A percentile compares a stretch with the other conserved stretches of the same genome.
Evolutionary conservation across 1,140 invertebrate genomes (phyloP).

Genomic region (Oryctes rhinoceros): DNA sequence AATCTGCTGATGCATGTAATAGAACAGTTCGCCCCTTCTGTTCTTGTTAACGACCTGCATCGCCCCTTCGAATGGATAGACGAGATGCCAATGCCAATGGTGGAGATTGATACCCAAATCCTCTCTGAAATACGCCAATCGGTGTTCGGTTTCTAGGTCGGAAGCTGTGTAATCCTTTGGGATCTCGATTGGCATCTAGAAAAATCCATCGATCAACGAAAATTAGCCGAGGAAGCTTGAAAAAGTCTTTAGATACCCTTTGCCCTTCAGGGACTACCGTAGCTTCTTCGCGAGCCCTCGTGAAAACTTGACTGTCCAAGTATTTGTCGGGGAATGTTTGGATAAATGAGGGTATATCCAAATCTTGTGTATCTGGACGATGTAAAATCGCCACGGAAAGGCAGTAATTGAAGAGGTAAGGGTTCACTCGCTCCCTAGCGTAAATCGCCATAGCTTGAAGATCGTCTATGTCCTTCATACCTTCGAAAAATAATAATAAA

Average conservation of each 20-base stretch:
- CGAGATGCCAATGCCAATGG: constrained; percentile 86
- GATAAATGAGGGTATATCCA: constrained; percentile 72
- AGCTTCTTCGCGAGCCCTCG: constrained; percentile 71
- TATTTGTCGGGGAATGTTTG: constrained; percentile 80
- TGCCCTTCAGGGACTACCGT: constrained; percentile 68
- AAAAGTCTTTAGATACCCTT: constrained; percentile 64
- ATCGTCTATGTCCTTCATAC: constrained; percentile 73
- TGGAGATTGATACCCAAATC: constrained; percentile 77
- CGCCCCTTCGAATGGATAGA: constrained; percentile 74
- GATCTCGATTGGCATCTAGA: constrained; percentile 69
- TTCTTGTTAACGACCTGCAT: constrained; percentile 70
- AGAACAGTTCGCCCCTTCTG: constrained; percentile 76
- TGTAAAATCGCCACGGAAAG: constrained; percentile 76
- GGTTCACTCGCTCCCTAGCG: constrained; percentile 75
- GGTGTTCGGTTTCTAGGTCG: constrained; percentile 76
- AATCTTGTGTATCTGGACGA: constrained; percentile 74
- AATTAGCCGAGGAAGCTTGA: background rate
- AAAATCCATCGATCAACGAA: background rate
- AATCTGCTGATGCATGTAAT: constrained; percentile 80
- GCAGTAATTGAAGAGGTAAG: constrained; percentile 79
- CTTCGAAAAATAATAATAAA: constrained; percentile 58
- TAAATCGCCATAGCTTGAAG: constrained; percentile 73
- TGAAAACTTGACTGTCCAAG: constrained; percentile 74
- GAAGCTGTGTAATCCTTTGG: constrained; percentile 77
- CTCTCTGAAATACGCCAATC: constrained; percentile 78